Percentiles rank a stretch among this genome's conserved stretches.
Conservation (phyloP, 2,113 vertebrate species). For the Oxyruncus cristatus region DNA sequence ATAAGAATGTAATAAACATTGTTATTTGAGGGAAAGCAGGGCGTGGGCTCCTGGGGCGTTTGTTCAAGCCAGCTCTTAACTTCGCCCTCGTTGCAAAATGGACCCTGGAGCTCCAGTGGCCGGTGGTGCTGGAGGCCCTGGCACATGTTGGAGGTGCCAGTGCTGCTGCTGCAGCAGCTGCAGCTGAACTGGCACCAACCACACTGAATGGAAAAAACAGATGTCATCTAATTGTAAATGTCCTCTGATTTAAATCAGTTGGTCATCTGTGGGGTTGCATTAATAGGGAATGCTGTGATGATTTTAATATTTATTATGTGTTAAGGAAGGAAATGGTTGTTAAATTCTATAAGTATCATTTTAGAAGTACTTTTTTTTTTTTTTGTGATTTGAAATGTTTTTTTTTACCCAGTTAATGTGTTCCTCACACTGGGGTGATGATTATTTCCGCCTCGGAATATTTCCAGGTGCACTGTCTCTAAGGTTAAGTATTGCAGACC, state of each 20-base stretch:
- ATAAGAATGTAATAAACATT: not conserved
- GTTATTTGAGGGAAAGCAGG: not conserved
- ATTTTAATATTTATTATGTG: not conserved
- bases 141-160: not conserved
- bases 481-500: not conserved
- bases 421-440: not conserved
- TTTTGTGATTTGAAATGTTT: not conserved
- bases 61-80: not conserved
- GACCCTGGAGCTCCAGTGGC: not conserved
- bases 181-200: not conserved
- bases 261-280: not conserved
- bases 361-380: not conserved
- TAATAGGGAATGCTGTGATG: not conserved
- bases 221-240: too few species aligned
- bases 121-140: rapidly evolving
- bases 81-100: not conserved
- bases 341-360: not conserved
- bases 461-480: not conserved
- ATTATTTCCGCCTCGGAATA: not conserved
- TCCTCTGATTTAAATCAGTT: not conserved
- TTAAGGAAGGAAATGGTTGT: not conserved
- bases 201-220: not conserved
- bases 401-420: not conserved
- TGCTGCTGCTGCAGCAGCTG: rapidly evolving
- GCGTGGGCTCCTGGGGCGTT: not conserved